Conservation (phyloP, 2,113 vertebrate genomes). For the Psephotus haematonotus region DNA sequence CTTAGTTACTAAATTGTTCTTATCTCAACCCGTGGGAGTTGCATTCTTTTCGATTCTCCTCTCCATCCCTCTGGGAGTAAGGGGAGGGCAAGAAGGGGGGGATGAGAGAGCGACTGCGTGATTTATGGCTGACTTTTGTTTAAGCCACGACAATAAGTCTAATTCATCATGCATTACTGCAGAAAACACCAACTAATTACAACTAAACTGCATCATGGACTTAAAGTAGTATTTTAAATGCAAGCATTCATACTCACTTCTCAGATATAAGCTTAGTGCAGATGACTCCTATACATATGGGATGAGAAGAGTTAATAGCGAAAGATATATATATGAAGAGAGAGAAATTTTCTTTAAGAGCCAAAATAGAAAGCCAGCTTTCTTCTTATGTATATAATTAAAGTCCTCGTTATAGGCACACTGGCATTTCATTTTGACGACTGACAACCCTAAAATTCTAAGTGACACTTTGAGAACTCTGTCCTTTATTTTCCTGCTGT, state of each 20-base stretch:
- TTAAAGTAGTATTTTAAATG: not conserved
- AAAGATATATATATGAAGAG: not conserved
- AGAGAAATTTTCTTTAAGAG: not conserved
- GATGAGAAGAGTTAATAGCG: not conserved
- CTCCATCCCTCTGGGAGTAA: too few species aligned
- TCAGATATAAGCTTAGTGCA: not conserved
- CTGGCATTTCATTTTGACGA: conserved; percentile 13
- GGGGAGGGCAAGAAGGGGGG: too few species aligned
- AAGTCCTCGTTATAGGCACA: not conserved
- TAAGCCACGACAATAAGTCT: not conserved
- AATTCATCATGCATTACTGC: not conserved
- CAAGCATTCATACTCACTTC: not conserved
- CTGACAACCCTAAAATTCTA: conserved; percentile 55
- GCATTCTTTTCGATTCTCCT: too few species aligned
- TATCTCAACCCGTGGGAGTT: too few species aligned
- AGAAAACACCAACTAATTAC: not conserved
- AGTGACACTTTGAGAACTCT: conserved; percentile 35
- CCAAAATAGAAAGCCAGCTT: not conserved
- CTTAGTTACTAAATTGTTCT: too few species aligned
- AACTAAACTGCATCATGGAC: not conserved
- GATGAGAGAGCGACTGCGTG: too few species aligned
- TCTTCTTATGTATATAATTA: conserved; percentile 22
- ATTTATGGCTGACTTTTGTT: too few species aligned
- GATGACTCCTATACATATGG: not conserved
- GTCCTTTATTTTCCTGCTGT: conserved; percentile 59